phyloP scores from a whole-genome alignment of 92 coral and sea anemone species.

The Montipora capitata region DNA sequence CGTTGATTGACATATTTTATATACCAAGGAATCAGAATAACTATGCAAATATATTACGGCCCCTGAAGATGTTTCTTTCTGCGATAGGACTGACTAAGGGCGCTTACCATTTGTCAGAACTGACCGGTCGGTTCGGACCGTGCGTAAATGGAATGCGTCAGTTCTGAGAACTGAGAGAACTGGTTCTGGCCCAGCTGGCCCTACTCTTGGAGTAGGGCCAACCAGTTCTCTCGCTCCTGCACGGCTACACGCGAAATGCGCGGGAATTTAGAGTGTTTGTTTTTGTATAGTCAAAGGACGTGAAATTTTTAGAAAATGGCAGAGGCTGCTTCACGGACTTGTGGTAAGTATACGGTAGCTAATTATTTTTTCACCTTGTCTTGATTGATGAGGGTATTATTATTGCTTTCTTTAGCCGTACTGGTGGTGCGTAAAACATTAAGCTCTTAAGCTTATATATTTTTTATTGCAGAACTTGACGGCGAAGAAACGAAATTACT shows the following conservation, averaged over 20 bases:
- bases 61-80: too few species aligned
- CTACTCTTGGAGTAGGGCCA: slow-evolving; percentile 32
- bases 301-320: slow-evolving; percentile 22
- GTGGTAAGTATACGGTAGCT: not conserved
- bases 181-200: slow-evolving; percentile 6
- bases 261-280: slow-evolving; percentile 19
- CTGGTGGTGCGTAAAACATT: slow-evolving; percentile 11
- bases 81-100: too few species aligned
- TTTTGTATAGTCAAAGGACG: not conserved
- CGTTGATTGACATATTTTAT: too few species aligned
- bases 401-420: slow-evolving; percentile 6
- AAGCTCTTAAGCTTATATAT: not conserved
- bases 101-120: too few species aligned
- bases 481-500: slow-evolving; percentile 22
- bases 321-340: not conserved
- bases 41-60: too few species aligned
- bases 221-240: slow-evolving; percentile 36
- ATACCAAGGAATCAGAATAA: too few species aligned
- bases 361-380: slow-evolving; percentile 1
- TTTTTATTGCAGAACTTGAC: slow-evolving; percentile 17
- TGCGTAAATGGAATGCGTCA: too few species aligned
- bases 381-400: slow-evolving; percentile 4
- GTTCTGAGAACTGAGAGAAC: too few species aligned
- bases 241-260: slow-evolving; percentile 17
- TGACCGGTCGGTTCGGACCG: too few species aligned